Percentiles rank a stretch among this genome's conserved stretches.
Evolutionary conservation across 2,113 vertebrate species (phyloP).

Genomic region (Haemorhous mexicanus): DNA sequence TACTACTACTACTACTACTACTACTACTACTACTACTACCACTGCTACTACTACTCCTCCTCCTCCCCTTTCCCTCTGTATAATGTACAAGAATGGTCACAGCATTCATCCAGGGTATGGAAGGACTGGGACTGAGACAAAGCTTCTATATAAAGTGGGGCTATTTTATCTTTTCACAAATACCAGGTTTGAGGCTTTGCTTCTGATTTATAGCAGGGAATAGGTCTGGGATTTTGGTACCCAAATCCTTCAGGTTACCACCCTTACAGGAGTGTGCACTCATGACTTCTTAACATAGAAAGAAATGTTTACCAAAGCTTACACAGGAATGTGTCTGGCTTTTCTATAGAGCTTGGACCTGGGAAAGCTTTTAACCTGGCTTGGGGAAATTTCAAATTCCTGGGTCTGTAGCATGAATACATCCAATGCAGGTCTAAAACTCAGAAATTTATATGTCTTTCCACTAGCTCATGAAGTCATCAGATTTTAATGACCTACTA

Average conservation of each 20-base stretch:
- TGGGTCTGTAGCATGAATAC: neutral
- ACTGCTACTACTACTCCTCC: fast-evolving
- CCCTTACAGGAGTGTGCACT: neutral
- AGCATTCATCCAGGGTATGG: neutral
- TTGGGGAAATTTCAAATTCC: neutral
- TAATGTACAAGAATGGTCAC: neutral
- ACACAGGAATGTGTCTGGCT: neutral
- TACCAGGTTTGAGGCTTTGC: neutral
- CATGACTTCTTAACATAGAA: neutral
- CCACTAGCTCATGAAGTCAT: neutral
- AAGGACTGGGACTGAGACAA: neutral
- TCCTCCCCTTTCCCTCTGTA: neutral
- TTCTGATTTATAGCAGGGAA: neutral
- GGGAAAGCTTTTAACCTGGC: neutral
- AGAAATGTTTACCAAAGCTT: neutral
- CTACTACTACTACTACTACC: too few species aligned
- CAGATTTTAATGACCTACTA: neutral
- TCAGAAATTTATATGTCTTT: neutral
- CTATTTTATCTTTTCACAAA: neutral
- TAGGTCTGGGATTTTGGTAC: neutral
- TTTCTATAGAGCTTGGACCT: neutral
- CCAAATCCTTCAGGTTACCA: neutral
- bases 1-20: neutral
- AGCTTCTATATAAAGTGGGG: neutral
- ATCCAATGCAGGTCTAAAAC: neutral